Evolutionary conservation across 1,140 invertebrate genomes (phyloP).

Genomic region (Drosophila grimshawi): DNA sequence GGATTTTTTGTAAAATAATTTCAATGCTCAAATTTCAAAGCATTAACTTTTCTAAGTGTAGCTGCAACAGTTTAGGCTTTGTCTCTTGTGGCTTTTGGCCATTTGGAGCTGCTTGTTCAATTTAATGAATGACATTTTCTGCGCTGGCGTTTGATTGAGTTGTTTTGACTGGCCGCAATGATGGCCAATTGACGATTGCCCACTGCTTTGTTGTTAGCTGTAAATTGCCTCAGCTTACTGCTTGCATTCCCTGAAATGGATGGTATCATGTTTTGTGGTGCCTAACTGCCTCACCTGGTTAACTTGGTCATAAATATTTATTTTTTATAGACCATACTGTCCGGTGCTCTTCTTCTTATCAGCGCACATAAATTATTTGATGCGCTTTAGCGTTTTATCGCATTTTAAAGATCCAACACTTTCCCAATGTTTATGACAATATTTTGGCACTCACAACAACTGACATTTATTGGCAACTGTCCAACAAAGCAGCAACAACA

Average conservation of each 20-base stretch:
- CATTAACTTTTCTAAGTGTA: background rate
- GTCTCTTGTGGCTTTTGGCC: slow-evolving; percentile 49
- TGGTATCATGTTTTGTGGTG: slow-evolving; percentile 8
- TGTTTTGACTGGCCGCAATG: slow-evolving; percentile 71
- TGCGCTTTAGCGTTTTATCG: slow-evolving; percentile 80
- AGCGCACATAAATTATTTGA: slow-evolving; percentile 70
- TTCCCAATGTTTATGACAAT: slow-evolving; percentile 68
- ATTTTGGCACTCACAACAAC: slow-evolving; percentile 71
- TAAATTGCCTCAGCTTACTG: slow-evolving; percentile 10
- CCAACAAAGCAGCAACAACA: slow-evolving; percentile 39
- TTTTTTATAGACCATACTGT: slow-evolving; percentile 39
- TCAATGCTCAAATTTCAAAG: no score
- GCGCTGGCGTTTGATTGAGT: slow-evolving; percentile 74
- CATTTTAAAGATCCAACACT: slow-evolving; percentile 64
- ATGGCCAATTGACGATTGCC: slow-evolving; percentile 65
- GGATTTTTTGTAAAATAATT: no score
- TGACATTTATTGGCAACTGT: slow-evolving; percentile 70
- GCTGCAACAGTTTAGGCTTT: slow-evolving; percentile 43
- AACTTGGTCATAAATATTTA: slow-evolving; percentile 28
- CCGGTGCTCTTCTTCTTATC: slow-evolving; percentile 57
- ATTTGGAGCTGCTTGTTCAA: slow-evolving; percentile 55
- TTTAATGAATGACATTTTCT: slow-evolving; percentile 79
- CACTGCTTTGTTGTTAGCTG: slow-evolving; percentile 36
- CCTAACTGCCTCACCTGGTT: slow-evolving; percentile 9
- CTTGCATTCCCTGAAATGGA: slow-evolving; percentile 13